Base-by-base conservation (phyloP, 2,888 invertebrate genomes). In the Baronia brevicornis region DNA sequence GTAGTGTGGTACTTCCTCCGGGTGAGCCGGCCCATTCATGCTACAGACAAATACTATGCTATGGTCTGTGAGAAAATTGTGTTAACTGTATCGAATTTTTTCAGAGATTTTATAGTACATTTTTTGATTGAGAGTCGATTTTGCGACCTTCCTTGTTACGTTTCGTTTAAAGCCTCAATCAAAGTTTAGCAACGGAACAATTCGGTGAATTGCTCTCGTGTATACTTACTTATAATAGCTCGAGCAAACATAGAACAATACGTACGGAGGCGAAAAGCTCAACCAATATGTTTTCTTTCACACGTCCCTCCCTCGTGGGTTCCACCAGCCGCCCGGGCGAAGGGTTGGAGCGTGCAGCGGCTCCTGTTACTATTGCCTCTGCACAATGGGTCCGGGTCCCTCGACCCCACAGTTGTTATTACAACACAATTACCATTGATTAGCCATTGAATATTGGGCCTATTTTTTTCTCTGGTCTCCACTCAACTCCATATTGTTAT, bases 251-350 rank as follows among this genome's bases (percentile, higher is more conserved):
- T 36, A 34, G 41, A 47, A 44, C 38, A 44, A 41, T 39, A 36
- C 11, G 22, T 36, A 29, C 28, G 38, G 44, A 27, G 28, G 32
- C 32, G 38, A 44, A 44, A 46, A 41, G 36, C 44, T 38, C 29
- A 29, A 27, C 41, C 57, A 57, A 55, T 57, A 57, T 57, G 57
- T 51, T 55, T 54, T 50, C 48, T 46, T 54, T 57, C 57, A 53
- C 57, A 48, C 54, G 51, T 55, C 46, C 40, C 46, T 42, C 39
- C 40, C 33, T 44, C 41, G 51, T 35, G 30, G 21, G 24, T 15
- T n/a, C 23, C 21, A 28, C 26, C 23, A 33, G 33, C 36, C 18
- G 37, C 33, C 31, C 30, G 27, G 34, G 29, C 29, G 38, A 41
- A 50, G 50, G 50, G 45, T 43, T 46, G 50, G 27, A 31, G 39